Conservation (phyloP, 2,113 vertebrate genomes). For the Promerops cafer region DNA sequence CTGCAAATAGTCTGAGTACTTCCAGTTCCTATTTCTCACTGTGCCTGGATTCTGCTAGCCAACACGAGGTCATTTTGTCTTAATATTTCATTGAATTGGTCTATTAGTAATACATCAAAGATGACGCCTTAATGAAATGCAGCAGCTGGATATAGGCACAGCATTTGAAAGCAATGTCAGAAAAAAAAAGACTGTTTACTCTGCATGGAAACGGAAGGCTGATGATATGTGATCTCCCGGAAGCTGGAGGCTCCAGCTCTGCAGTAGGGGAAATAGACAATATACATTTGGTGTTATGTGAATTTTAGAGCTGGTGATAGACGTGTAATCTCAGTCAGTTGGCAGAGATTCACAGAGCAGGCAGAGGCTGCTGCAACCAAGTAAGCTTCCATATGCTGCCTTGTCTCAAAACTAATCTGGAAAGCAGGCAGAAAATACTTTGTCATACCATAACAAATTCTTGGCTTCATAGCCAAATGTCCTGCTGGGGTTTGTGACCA, state of each 20-base stretch:
- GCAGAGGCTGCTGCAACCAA: slow-evolving; percentile 26
- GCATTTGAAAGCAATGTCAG: neutral
- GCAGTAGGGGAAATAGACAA: neutral
- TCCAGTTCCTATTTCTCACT: neutral
- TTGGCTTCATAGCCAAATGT: neutral
- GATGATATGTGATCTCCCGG: neutral
- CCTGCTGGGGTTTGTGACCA: neutral
- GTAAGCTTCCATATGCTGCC: slow-evolving; percentile 22
- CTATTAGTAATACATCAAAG: neutral
- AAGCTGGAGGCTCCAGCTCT: neutral
- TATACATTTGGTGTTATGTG: neutral
- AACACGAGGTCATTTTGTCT: neutral
- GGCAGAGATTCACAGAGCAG: slow-evolving; percentile 5
- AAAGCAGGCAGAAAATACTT: neutral
- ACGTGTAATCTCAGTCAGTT: neutral
- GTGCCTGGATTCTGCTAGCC: neutral
- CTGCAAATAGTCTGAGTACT: neutral
- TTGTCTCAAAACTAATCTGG: slow-evolving; percentile 5
- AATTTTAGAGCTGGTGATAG: slow-evolving; percentile 24
- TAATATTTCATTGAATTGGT: neutral
- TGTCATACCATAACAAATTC: neutral
- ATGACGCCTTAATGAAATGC: neutral
- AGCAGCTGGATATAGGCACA: neutral
- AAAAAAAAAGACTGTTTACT: neutral
- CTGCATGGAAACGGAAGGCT: neutral